Conservation (phyloP, 2,797 vertebrate species). For the Buphagus erythrorhynchus region DNA sequence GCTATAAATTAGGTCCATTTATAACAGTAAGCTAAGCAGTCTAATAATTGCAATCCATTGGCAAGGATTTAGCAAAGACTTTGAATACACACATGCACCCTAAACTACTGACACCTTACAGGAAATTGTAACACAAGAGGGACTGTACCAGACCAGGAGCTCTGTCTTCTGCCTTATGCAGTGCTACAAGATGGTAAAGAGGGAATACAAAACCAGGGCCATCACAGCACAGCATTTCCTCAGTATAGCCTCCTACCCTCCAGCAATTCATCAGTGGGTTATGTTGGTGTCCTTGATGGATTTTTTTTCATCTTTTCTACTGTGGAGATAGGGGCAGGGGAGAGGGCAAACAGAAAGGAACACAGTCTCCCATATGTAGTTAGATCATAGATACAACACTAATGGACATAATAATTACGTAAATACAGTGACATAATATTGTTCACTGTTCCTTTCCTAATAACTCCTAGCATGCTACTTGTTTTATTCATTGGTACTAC, state of each 20-base stretch:
- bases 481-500: not conserved
- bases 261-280: not conserved
- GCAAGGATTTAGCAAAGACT: not conserved
- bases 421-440: not conserved
- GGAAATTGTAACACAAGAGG: not conserved
- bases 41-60: not conserved
- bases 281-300: not conserved
- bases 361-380: not conserved
- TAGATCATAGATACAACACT: not conserved
- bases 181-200: not conserved
- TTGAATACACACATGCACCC: rapidly evolving
- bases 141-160: not conserved
- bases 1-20: not conserved
- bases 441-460: not conserved
- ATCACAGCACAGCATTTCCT: not conserved
- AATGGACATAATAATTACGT: not conserved
- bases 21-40: not conserved
- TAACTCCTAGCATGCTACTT: not conserved
- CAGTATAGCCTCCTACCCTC: not conserved
- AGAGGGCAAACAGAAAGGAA: not conserved
- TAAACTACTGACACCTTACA: not conserved
- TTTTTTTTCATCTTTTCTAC: not conserved
- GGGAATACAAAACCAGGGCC: not conserved
- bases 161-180: not conserved
- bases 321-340: not conserved